A percentile compares a stretch with the other conserved stretches of the same genome.
Conservation (phyloP, 2,797 vertebrate genomes). For the Silurus aristotelis region DNA sequence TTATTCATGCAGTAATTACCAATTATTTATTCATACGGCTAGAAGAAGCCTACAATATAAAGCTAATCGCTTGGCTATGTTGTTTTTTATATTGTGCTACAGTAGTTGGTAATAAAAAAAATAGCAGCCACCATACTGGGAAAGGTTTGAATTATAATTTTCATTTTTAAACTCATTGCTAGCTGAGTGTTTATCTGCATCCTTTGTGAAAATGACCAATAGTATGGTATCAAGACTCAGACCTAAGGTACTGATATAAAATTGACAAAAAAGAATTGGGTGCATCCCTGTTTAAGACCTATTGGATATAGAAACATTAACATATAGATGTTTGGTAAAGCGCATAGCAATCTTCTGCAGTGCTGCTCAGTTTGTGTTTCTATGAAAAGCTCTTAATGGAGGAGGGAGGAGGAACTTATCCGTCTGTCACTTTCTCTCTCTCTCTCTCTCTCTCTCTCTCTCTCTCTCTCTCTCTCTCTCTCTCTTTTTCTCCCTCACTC, state of each 20-base stretch:
- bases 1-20: neutral
- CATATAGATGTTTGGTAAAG: slow-evolving; percentile 6
- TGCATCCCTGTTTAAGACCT: neutral
- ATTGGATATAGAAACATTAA: neutral
- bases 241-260: neutral
- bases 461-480: slow-evolving; percentile 12
- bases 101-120: neutral
- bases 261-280: neutral
- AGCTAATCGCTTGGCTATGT: neutral
- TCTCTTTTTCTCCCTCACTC: neutral
- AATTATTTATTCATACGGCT: neutral
- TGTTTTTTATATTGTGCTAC: neutral
- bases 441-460: slow-evolving; percentile 18
- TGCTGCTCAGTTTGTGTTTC: slow-evolving; percentile 12
- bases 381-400: slow-evolving; percentile 12
- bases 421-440: neutral
- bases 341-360: slow-evolving; percentile 6
- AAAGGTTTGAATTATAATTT: neutral
- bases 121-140: too few relatives aligned
- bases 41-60: neutral
- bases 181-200: neutral
- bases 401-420: slow-evolving; percentile 1
- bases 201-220: neutral
- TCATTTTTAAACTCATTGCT: neutral
- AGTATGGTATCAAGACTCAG: neutral